Evolutionary conservation across 2,797 vertebrate genomes (phyloP).

Genomic region (Corythornis leucogaster): DNA sequence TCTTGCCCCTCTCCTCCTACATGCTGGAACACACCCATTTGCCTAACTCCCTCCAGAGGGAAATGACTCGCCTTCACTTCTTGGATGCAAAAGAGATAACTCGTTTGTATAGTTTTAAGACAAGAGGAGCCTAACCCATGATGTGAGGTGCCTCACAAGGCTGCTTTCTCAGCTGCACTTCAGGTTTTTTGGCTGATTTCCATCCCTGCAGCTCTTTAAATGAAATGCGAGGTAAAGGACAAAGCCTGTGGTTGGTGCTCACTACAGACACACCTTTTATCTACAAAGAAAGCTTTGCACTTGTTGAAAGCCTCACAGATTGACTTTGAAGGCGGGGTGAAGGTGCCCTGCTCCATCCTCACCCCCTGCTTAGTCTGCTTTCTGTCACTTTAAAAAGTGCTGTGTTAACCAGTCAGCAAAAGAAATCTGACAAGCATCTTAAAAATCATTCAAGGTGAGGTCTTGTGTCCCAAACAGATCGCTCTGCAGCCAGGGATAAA

Average conservation of each 20-base stretch:
- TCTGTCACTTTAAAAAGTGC: background rate
- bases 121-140: background rate
- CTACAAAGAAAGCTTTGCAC: background rate
- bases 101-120: background rate
- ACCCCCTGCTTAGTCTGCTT: background rate
- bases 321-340: background rate
- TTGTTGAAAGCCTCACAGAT: background rate
- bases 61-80: background rate
- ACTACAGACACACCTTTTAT: background rate
- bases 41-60: background rate
- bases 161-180: background rate
- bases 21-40: background rate
- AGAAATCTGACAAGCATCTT: background rate
- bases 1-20: constrained; percentile 1
- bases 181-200: background rate
- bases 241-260: background rate
- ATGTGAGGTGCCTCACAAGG: background rate
- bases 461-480: background rate
- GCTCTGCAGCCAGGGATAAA: background rate
- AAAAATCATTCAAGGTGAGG: background rate
- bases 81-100: background rate
- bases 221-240: background rate
- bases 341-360: background rate
- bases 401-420: background rate
- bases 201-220: background rate